phyloP scores from a whole-genome alignment of 2,113 vertebrate genomes.

The Grammomys surdaster region DNA sequence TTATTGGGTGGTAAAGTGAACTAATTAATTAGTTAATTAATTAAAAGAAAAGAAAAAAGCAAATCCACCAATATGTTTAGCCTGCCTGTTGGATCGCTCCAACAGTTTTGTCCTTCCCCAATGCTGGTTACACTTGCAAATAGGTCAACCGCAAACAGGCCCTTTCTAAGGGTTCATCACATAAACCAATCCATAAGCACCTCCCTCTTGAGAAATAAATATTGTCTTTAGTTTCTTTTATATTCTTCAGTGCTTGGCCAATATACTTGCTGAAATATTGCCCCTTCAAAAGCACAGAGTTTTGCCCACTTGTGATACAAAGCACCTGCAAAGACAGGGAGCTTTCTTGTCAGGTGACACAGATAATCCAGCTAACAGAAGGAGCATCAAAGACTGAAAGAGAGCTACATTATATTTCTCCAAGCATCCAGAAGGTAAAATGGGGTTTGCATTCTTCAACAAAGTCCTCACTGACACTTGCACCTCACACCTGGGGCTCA shows the following conservation, averaged over 20 bases:
- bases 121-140: constrained; percentile 21
- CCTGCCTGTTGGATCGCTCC: neutral
- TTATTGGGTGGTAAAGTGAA: too few species aligned
- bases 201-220: neutral
- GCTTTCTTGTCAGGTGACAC: neutral
- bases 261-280: neutral
- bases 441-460: neutral
- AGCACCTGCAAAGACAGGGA: neutral
- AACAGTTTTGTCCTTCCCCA: neutral
- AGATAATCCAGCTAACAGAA: constrained; percentile 23
- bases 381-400: neutral
- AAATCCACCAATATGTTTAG: neutral
- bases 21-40: too few species aligned
- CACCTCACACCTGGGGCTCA: constrained; percentile 62
- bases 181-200: neutral
- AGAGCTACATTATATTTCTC: neutral
- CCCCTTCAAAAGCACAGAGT: constrained; percentile 29
- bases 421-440: neutral
- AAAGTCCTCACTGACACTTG: constrained; percentile 7
- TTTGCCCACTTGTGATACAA: neutral
- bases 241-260: neutral
- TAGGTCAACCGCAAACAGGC: neutral
- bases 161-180: neutral
- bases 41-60: neutral
- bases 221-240: constrained; percentile 23